Conservation (phyloP, 2,113 vertebrate genomes). For the Terrapene triunguis region DNA sequence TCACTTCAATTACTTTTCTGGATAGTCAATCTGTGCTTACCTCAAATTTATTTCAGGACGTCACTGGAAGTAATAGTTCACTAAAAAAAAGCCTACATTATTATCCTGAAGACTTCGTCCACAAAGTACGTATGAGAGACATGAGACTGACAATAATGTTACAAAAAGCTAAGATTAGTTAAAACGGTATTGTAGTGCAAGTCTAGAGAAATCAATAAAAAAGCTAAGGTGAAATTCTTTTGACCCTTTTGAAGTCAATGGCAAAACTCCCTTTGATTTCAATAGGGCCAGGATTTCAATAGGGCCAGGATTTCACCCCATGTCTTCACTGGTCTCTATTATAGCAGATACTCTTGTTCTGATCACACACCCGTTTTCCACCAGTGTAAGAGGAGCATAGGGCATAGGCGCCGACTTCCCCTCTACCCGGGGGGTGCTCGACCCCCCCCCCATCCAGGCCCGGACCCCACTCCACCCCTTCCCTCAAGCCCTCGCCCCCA, state of each 20-base stretch:
- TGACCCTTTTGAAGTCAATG: background rate
- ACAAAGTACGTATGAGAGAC: background rate
- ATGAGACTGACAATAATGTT: background rate
- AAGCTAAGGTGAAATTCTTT: background rate
- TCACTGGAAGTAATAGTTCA: background rate
- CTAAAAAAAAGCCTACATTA: background rate
- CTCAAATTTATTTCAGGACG: background rate
- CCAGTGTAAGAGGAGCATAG: rapidly evolving
- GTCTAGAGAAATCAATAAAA: background rate
- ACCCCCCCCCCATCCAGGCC: no score
- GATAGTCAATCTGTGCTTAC: background rate
- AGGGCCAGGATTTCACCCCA: background rate
- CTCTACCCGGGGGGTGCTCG: no score
- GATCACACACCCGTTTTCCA: background rate
- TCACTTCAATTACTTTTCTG: background rate
- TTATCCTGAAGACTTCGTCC: background rate
- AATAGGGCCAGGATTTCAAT: background rate
- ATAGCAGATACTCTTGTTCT: background rate
- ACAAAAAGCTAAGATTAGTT: constrained; percentile 8
- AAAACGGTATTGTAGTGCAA: background rate
- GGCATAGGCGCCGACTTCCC: no score
- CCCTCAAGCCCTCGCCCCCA: no score
- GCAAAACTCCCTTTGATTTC: background rate
- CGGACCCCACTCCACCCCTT: no score
- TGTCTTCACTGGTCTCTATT: background rate